Conservation (phyloP, 2,888 invertebrate genomes). For the Rotaria macrura region DNA sequence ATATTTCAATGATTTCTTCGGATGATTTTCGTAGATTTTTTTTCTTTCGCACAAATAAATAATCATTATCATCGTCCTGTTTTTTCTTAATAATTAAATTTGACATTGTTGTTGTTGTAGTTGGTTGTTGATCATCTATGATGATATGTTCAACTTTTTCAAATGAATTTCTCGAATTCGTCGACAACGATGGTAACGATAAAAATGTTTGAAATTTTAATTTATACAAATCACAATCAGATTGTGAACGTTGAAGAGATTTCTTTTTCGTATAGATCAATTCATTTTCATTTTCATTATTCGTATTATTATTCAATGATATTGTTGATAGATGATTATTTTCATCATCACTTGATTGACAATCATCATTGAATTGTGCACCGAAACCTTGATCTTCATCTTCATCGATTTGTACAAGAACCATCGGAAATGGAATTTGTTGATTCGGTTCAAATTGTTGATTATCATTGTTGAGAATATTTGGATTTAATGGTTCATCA, state of each 20-base stretch:
- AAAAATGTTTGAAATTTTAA: neutral
- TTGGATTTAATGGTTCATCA: neutral
- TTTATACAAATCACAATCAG: neutral
- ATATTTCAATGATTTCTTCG: neutral
- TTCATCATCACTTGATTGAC: constrained; percentile 1
- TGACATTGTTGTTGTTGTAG: neutral
- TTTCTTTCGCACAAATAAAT: neutral
- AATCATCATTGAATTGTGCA: neutral
- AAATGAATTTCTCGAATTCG: neutral
- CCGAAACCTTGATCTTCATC: neutral
- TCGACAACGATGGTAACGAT: neutral
- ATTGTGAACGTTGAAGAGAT: neutral
- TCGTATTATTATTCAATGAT: neutral
- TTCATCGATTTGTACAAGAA: neutral
- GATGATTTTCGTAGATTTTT: neutral
- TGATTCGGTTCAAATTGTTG: neutral
- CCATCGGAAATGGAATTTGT: neutral
- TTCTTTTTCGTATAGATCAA: neutral
- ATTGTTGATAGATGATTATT: neutral
- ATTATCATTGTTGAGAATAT: neutral
- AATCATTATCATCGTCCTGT: neutral
- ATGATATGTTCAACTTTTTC: neutral
- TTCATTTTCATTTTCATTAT: neutral
- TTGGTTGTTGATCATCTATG: neutral
- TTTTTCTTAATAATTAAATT: neutral